phyloP scores from a whole-genome alignment of 2,113 vertebrate genomes.

The Ceratotherium simum region DNA sequence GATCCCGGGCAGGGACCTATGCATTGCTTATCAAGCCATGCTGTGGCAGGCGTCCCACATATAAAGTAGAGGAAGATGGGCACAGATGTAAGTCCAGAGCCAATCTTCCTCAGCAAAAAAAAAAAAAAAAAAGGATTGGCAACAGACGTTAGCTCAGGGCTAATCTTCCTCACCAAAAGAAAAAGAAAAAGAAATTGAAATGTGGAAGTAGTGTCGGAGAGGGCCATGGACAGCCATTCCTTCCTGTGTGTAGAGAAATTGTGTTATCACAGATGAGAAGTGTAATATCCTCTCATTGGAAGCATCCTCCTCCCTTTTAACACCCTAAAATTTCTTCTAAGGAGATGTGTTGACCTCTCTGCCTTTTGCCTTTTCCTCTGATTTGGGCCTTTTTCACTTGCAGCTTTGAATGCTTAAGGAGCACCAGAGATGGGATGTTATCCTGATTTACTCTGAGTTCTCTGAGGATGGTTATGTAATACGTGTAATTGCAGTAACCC shows the following conservation, averaged over 20 bases:
- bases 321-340: neutral
- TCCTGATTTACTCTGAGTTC: constrained; percentile 85
- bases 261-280: fast-evolving
- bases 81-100: no score
- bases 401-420: constrained; percentile 72
- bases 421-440: constrained; percentile 76
- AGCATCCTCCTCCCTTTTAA: neutral
- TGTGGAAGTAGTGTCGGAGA: neutral
- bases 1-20: no score
- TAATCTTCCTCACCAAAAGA: no score
- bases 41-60: no score
- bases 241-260: constrained; percentile 70
- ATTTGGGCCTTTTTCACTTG: constrained; percentile 63
- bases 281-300: constrained; percentile 9
- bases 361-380: constrained; percentile 43
- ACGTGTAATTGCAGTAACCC: constrained; percentile 85
- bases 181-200: neutral
- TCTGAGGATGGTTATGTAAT: constrained; percentile 85
- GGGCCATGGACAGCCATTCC: neutral
- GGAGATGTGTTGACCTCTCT: neutral
- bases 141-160: no score
- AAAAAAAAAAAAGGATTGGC: no score
- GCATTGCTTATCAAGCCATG: no score
- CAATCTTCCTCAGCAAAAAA: no score
- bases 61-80: no score